Evolutionary conservation across 92 coral and sea anemone genomes (phyloP), one percentile per base, ranked within the genome.

Genomic region (Scolanthus callimorphus): DNA sequence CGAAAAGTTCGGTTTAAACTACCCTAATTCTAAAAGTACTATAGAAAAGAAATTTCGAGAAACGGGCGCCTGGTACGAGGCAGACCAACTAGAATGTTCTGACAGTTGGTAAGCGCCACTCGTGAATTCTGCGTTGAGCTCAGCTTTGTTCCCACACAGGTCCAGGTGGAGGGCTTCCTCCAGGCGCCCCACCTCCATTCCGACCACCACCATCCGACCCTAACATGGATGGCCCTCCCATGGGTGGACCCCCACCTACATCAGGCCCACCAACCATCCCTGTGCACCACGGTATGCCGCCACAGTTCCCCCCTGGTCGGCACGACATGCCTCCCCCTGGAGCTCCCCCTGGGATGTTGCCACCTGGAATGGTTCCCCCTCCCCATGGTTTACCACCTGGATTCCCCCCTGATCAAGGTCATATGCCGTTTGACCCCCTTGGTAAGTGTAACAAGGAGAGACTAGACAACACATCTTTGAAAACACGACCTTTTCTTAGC

Each of bases 291-390:
- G 95, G 89, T n/a, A 66, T 83, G 20, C 91, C 95, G 11, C 86
- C 86, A 20, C 88, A 78, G 48, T 75, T 74, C 20, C 88, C 96
- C 27, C 82, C 85, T 9, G 90, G 85, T n/a, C 75, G 70, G 12
- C 82, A 63, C 4, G 52, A 46, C 22, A 58, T 76, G 49, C 89
- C 59, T 34, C 86, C 85, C 2, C 96, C 85, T 20, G 98, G 95
- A 30, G 82, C 85, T 49, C 96, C 90, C 2, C 98, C 80, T 8
- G 98, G 88, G 0, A 83, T 85, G 67, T 76, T 78, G 11, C 96
- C 85, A 3, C 97, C 89, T 65, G 98, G 91, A 28, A 76, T 92
- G 83, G 90, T 79, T 15, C 98, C 80, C 24, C 96, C 82, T 15
- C 98, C 80, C 24, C 87, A 76, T 52, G 85, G 82, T 39, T 80